Conservation (phyloP, 2,888 invertebrate genomes). For the Tetheella fluctuosa region DNA sequence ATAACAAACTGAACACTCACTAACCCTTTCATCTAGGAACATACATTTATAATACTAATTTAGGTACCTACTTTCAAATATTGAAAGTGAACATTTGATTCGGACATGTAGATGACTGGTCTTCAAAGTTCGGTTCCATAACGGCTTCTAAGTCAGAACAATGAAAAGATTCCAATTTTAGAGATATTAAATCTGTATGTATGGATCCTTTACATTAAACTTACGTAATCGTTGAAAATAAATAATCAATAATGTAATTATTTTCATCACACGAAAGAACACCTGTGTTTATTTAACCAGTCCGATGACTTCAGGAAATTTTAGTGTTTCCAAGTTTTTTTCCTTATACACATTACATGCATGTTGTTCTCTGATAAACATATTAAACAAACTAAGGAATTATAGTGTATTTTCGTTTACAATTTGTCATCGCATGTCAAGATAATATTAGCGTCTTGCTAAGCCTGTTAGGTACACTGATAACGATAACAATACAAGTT, state of each 20-base stretch:
- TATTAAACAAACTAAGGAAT: background rate
- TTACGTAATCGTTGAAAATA: background rate
- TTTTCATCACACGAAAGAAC: background rate
- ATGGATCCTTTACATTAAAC: no score
- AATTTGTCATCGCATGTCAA: conserved; percentile 6
- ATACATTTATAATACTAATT: no score
- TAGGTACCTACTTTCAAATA: no score
- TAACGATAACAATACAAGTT: conserved; percentile 4
- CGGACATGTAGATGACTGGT: no score
- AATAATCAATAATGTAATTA: background rate
- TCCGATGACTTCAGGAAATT: background rate
- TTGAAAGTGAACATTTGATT: no score
- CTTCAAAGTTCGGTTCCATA: no score
- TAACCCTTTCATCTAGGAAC: no score
- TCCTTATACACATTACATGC: background rate
- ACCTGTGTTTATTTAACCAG: background rate
- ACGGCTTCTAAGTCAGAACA: no score
- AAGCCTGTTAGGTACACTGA: background rate
- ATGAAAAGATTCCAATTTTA: no score
- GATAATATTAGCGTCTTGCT: conserved; percentile 1
- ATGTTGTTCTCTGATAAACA: background rate
- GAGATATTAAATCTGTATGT: no score
- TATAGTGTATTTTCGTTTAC: background rate
- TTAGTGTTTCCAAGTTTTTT: background rate
- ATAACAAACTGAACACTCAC: background rate